A percentile compares a stretch with the other conserved stretches of the same genome.
phyloP scores from a whole-genome alignment of 1,140 invertebrate genomes.

The Saccostrea glomerata region DNA sequence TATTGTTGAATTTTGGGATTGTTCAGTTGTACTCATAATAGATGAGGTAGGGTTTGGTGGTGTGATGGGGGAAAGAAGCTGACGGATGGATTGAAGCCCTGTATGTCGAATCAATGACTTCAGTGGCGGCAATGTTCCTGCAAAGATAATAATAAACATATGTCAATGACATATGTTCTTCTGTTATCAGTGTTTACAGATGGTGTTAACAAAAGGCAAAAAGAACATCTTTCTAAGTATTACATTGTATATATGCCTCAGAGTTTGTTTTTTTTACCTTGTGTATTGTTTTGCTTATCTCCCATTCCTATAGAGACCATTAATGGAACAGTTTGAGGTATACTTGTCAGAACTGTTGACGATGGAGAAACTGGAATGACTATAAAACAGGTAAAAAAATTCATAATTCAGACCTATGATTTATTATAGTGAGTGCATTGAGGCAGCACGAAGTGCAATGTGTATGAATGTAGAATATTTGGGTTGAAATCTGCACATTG shows the following conservation, averaged over 20 bases:
- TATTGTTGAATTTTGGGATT: slow-evolving; percentile 19
- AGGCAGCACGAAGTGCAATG: neutral
- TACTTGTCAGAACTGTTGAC: neutral
- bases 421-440: neutral
- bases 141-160: neutral
- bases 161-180: neutral
- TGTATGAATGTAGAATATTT: too few relatives aligned
- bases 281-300: slow-evolving; percentile 5
- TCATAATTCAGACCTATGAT: neutral
- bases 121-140: slow-evolving; percentile 12
- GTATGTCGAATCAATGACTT: neutral
- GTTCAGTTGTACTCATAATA: neutral
- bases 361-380: neutral
- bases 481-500: too few relatives aligned
- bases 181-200: too few relatives aligned
- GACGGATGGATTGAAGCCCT: neutral
- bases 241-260: neutral
- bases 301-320: neutral
- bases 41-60: neutral
- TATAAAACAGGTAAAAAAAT: neutral
- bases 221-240: neutral
- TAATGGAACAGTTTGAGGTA: neutral
- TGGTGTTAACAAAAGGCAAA: too few relatives aligned
- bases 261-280: neutral
- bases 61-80: neutral